These are phyloP conservation scores for Macrosteles quadrilineatus DNA, from an alignment of 1,140 invertebrate species.

Conservation along the genomic window DNA sequence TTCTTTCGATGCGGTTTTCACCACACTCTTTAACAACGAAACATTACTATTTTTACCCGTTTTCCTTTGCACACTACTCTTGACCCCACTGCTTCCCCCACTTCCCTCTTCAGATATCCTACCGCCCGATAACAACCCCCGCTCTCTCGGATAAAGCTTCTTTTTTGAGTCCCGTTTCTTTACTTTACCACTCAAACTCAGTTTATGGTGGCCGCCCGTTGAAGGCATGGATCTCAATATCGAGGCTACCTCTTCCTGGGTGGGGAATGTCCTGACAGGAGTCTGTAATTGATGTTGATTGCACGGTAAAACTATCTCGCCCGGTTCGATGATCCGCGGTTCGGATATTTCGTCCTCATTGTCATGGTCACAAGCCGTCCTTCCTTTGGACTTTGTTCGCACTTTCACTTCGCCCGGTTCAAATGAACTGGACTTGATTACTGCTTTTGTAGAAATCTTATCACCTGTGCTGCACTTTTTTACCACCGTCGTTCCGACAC, in stretches of 20 bases:
- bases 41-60: conserved; percentile 30
- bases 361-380: conserved; percentile 30
- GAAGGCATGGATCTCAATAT: conserved; percentile 43
- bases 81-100: conserved; percentile 28
- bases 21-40: conserved; percentile 40
- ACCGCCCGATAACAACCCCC: conserved; percentile 26
- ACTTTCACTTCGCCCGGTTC: conserved; percentile 33
- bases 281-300: conserved; percentile 7
- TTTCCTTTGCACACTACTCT: conserved; percentile 28
- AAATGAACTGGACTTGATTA: conserved; percentile 28
- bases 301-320: conserved; percentile 25
- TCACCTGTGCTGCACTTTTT: conserved; percentile 25
- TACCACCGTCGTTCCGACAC: not conserved
- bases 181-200: conserved; percentile 40
- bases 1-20: conserved; percentile 40
- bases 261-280: conserved; percentile 40
- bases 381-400: conserved; percentile 36
- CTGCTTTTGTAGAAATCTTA: conserved; percentile 30
- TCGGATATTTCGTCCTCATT: conserved; percentile 13
- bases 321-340: conserved; percentile 25
- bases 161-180: conserved; percentile 58
- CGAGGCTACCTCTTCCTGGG: conserved; percentile 44
- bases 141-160: conserved; percentile 54
- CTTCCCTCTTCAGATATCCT: conserved; percentile 24
- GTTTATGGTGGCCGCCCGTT: conserved; percentile 38